These are phyloP conservation scores for Amphipyra berbera DNA, from an alignment of 2,888 invertebrate species.

Conservation along the genomic window DNA sequence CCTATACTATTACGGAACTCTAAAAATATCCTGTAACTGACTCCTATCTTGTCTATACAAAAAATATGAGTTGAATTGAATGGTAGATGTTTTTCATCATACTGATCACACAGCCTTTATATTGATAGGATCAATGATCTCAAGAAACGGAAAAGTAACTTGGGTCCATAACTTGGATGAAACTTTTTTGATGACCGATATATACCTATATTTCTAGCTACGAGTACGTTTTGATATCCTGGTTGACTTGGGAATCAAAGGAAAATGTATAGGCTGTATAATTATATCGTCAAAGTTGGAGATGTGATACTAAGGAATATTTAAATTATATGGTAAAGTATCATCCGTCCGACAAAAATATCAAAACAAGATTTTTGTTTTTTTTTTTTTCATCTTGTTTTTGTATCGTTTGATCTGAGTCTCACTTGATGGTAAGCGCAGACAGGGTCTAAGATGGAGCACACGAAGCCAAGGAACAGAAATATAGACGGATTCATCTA, in stretches of 20 bases:
- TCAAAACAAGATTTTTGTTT: too few relatives aligned
- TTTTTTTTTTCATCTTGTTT: too few relatives aligned
- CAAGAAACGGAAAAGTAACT: constrained; percentile 36
- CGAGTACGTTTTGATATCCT: constrained; percentile 16
- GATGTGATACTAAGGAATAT: too few relatives aligned
- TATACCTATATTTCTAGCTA: constrained; percentile 15
- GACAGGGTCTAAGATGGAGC: too few relatives aligned
- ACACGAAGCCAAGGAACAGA: too few relatives aligned
- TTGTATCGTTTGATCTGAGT: too few relatives aligned
- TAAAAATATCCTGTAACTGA: constrained; percentile 35
- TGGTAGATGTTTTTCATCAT: constrained; percentile 37
- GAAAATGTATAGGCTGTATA: background rate
- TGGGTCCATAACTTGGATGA: constrained; percentile 17
- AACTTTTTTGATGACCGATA: constrained; percentile 26
- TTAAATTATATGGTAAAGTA: too few relatives aligned
- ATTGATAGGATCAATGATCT: constrained; percentile 43
- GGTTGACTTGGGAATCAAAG: constrained; percentile 23
- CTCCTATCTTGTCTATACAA: constrained; percentile 23
- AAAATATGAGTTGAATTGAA: constrained; percentile 43
- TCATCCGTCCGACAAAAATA: too few relatives aligned
- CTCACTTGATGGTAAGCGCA: too few relatives aligned
- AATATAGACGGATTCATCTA: too few relatives aligned
- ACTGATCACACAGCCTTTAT: constrained; percentile 21
- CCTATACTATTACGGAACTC: constrained; percentile 11
- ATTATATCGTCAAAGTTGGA: constrained; percentile 10